These are phyloP conservation scores for Emmelina monodactyla DNA, from an alignment of 2,888 invertebrate genomes.

Conservation along the genomic window DNA sequence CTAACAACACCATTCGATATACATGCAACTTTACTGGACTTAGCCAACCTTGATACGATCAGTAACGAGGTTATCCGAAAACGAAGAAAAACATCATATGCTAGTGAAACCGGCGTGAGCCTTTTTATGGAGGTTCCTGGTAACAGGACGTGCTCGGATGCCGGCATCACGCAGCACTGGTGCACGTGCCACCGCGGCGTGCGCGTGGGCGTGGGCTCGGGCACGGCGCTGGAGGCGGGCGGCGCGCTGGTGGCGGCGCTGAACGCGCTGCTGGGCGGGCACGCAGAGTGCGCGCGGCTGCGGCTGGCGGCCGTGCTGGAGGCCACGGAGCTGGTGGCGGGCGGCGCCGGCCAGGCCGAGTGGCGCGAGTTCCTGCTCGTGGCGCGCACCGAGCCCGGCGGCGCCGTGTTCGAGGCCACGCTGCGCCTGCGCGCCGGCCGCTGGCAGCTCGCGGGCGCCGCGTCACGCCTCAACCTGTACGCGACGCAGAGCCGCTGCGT, in stretches of 20 bases:
- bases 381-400: constrained; percentile 71
- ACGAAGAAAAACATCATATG: constrained; percentile 33
- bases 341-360: constrained; percentile 35
- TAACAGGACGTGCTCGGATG: constrained; percentile 77
- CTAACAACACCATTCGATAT: constrained; percentile 87
- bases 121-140: constrained; percentile 77
- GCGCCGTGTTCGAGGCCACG: constrained; percentile 82
- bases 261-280: constrained; percentile 67
- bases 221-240: constrained; percentile 66
- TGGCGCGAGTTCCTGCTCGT: constrained; percentile 71
- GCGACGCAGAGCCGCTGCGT: constrained; percentile 83
- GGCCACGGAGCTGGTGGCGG: constrained; percentile 69
- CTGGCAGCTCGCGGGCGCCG: constrained; percentile 71
- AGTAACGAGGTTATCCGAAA: constrained; percentile 40
- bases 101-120: constrained; percentile 71
- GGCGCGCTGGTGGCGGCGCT: constrained; percentile 69
- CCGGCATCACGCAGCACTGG: constrained; percentile 84
- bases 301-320: constrained; percentile 68
- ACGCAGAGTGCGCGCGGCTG: constrained; percentile 72
- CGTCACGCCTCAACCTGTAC: constrained; percentile 81
- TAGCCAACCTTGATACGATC: constrained; percentile 61
- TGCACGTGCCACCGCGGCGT: constrained; percentile 83
- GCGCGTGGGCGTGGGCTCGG: constrained; percentile 60
- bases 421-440: constrained; percentile 42
- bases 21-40: constrained; percentile 78